phyloP scores from a whole-genome alignment of 2,113 vertebrate species.

The Pavo muticus region DNA sequence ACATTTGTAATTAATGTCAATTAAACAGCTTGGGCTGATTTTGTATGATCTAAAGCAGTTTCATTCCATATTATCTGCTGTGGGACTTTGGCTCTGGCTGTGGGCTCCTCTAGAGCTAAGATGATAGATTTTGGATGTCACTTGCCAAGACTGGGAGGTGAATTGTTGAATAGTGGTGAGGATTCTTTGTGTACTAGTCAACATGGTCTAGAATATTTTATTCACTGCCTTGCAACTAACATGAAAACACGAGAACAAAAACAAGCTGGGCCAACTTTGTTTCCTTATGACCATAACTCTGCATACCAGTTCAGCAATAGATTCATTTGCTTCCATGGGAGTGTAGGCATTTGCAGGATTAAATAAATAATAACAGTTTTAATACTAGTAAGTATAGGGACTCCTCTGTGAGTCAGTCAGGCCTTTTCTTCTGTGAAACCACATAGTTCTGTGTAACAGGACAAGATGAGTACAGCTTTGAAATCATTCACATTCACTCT shows the following conservation, averaged over 20 bases:
- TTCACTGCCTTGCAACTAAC: neutral
- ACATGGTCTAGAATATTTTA: neutral
- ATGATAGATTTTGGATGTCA: neutral
- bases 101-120: neutral
- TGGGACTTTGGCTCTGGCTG: neutral
- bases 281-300: neutral
- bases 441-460: neutral
- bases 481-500: neutral
- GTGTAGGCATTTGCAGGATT: neutral
- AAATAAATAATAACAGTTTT: neutral
- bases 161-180: neutral
- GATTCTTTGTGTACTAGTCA: neutral
- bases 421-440: neutral
- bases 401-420: neutral
- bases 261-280: neutral
- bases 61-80: neutral
- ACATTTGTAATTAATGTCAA: neutral
- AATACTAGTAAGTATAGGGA: neutral
- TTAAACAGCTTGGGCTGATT: neutral
- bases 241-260: neutral
- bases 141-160: neutral
- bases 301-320: neutral
- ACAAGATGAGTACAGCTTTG: neutral
- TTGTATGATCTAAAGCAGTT: neutral
- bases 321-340: neutral